A percentile compares a stretch with the other conserved stretches of the same genome.
Evolutionary conservation across 1,140 invertebrate species (phyloP).

Genomic region (Coelopa frigida): DNA sequence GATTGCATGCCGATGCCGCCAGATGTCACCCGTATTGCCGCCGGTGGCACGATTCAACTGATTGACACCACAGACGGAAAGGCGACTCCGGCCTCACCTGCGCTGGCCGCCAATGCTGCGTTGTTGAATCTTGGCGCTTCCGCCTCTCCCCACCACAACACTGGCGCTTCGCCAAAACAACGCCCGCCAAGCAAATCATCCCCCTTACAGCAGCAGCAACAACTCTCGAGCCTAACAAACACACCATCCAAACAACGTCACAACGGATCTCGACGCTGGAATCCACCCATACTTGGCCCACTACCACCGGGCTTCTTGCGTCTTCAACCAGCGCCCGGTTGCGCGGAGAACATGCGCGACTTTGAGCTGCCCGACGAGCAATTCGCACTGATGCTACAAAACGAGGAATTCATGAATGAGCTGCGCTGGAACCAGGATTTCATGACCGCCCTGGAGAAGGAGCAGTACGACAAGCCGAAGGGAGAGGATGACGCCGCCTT

Average conservation of each 20-base stretch:
- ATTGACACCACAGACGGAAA: slow-evolving; percentile 15
- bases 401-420: slow-evolving; percentile 87
- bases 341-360: slow-evolving; percentile 18
- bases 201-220: slow-evolving; percentile 1
- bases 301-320: slow-evolving; percentile 71
- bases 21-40: too few relatives aligned
- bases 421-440: slow-evolving; percentile 84
- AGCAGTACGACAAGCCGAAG: slow-evolving; percentile 51
- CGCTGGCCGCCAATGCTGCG: slow-evolving; percentile 10
- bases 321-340: slow-evolving; percentile 21
- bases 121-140: slow-evolving; percentile 22
- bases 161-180: slow-evolving; percentile 42
- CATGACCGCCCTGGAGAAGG: slow-evolving; percentile 74
- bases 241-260: slow-evolving; percentile 14
- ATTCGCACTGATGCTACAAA: slow-evolving; percentile 83
- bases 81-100: not conserved
- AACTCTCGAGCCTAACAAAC: slow-evolving; percentile 20
- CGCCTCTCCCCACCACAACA: slow-evolving; percentile 35
- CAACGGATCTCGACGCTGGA: slow-evolving; percentile 54
- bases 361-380: slow-evolving; percentile 62
- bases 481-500: slow-evolving; percentile 70
- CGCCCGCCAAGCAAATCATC: slow-evolving; percentile 20
- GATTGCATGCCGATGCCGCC: too few relatives aligned
- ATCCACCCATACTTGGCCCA: slow-evolving; percentile 72
- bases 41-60: slow-evolving; percentile 8